These are phyloP conservation scores for Alectura lathami DNA, from an alignment of 2,113 vertebrate genomes.

Conservation along the genomic window DNA sequence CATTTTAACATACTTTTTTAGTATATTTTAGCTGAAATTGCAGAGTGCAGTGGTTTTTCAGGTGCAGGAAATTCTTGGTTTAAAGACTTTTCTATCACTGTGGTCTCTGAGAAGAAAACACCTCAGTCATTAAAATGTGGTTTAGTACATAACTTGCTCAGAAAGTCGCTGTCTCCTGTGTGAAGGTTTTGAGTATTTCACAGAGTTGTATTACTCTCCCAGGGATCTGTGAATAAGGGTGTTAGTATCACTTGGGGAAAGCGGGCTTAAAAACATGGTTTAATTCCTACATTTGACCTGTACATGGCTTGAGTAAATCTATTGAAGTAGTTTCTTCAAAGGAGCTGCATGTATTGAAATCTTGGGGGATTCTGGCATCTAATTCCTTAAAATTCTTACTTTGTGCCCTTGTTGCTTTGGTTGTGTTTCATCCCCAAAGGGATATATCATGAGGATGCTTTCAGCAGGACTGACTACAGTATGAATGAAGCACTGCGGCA, in stretches of 20 bases:
- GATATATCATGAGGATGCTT: neutral
- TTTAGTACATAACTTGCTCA: neutral
- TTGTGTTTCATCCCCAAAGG: neutral
- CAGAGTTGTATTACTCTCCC: neutral
- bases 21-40: neutral
- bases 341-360: neutral
- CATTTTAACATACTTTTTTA: neutral
- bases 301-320: rapidly evolving
- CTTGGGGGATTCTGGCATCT: neutral
- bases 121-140: neutral
- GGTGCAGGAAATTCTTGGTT: neutral
- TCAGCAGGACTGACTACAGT: neutral
- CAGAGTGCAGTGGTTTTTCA: neutral
- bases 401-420: neutral
- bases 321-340: neutral
- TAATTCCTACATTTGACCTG: neutral
- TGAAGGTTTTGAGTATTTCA: neutral
- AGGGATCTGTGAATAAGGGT: neutral
- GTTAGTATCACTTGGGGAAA: neutral
- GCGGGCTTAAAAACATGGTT: neutral
- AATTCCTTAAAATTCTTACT: neutral
- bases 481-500: neutral
- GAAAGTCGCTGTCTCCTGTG: neutral
- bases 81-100: neutral
- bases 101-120: neutral